Evolutionary conservation across 2,113 vertebrate genomes (phyloP), one percentile per base, ranked within the genome.

Genomic region (Triplophysa dalaica): DNA sequence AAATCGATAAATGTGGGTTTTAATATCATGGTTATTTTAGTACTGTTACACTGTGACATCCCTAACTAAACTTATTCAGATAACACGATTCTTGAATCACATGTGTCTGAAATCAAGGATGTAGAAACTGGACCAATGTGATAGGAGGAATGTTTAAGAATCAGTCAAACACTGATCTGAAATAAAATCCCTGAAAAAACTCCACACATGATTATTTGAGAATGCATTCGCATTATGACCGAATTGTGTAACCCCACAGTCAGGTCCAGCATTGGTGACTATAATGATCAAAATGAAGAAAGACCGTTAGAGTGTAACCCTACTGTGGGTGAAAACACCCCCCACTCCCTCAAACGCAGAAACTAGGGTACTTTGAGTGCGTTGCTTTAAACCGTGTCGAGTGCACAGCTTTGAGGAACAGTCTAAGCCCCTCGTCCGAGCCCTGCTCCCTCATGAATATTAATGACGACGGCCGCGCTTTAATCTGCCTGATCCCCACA

Each of bases 401-500:
- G 66, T 54, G 82, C 88, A 88, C 85, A 86, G 82, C 87, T 84
- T 88, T 91, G 91, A 91, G 90, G 87, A 38, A 83, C 83, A 81
- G 87, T 87, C 89, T 91, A 88, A 90, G 87, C 89, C 86, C 87
- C 77, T 87, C 70, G 82, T 84, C 89, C 83, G 78, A 88, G 85
- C 86, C 88, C 87, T 62, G 83, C 84, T 86, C 87, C 89, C 92
- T 95, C 94, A 96, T 98, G 95, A 98, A 98, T 99, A 98, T 97
- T 96, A 96, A 98, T 92, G 91, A 94, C 90, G 64, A 75, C 85
- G 85, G 88, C 85, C 58, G 75, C 82, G 88, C 92, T 97, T 96
- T 97, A 97, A 97, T 98, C 95, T 97, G 94, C 93, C 94, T 94
- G 95, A 95, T 97, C 93, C 95, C 92, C 85, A n/a, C 94, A 92